phyloP scores from a whole-genome alignment of 2,797 vertebrate genomes.

The Micromesistius poutassou region DNA sequence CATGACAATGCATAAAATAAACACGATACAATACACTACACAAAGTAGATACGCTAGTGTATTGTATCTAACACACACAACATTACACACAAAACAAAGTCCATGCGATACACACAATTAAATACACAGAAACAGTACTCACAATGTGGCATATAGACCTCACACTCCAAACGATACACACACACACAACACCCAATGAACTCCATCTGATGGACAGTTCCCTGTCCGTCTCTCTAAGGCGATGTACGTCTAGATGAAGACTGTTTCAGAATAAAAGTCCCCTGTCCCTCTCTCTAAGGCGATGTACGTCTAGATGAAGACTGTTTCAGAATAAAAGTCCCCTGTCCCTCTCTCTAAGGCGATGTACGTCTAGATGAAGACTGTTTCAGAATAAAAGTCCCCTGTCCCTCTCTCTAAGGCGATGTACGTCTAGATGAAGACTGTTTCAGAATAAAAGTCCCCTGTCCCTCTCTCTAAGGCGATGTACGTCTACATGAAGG shows the following conservation, averaged over 20 bases:
- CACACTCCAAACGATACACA: not conserved
- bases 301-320: conserved; percentile 88
- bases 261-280: conserved; percentile 70
- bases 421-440: conserved; percentile 81
- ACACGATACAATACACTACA: too few species aligned
- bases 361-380: conserved; percentile 88
- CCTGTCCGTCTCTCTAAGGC: conserved; percentile 59
- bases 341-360: conserved; percentile 59
- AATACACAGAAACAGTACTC: too few species aligned
- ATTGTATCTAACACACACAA: too few species aligned
- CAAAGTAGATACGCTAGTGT: too few species aligned
- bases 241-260: conserved; percentile 88
- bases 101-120: too few species aligned
- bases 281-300: conserved; percentile 59
- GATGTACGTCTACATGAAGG: conserved; percentile 88
- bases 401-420: conserved; percentile 60
- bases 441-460: conserved; percentile 66
- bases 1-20: too few species aligned
- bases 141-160: too few species aligned
- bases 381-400: conserved; percentile 26
- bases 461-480: conserved; percentile 59
- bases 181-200: not conserved
- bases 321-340: conserved; percentile 70
- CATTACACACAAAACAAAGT: too few species aligned
- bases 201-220: not conserved